Evolutionary conservation across 2,113 vertebrate genomes (phyloP).

Genomic region (Hippocampus abdominalis): DNA sequence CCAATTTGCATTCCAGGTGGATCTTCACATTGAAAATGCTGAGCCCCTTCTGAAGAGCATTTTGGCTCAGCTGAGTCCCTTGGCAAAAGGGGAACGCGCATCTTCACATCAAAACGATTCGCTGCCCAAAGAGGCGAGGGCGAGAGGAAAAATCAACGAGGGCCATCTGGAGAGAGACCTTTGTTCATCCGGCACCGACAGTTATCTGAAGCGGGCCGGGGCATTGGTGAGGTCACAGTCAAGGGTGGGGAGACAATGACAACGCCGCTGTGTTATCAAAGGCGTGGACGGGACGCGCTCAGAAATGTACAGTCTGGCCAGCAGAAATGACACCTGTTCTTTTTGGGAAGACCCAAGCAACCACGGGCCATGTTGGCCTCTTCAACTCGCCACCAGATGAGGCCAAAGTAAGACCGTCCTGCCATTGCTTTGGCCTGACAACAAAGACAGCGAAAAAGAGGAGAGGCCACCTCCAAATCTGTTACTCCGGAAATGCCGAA

Average conservation of each 20-base stretch:
- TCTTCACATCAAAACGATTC: constrained; percentile 9
- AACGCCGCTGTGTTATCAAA: background rate
- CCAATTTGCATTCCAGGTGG: constrained; percentile 47
- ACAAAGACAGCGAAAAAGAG: too few relatives aligned
- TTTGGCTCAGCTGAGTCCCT: constrained; percentile 37
- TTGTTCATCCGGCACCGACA: constrained; percentile 68
- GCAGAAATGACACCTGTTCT: constrained; percentile 1
- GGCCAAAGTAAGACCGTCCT: too few relatives aligned
- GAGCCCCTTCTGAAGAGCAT: constrained; percentile 61
- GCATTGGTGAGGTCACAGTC: constrained; percentile 71
- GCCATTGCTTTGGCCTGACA: too few relatives aligned
- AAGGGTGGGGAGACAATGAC: background rate
- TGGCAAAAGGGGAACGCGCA: constrained; percentile 14
- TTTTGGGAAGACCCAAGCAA: background rate
- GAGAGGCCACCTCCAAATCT: too few relatives aligned
- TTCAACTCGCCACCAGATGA: too few relatives aligned
- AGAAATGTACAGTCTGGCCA: background rate
- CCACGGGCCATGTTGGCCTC: background rate
- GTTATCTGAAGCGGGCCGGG: constrained; percentile 69
- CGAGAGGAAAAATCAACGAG: constrained; percentile 25
- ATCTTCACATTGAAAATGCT: constrained; percentile 61
- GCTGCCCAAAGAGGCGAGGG: constrained; percentile 9
- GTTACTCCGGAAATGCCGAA: too few relatives aligned
- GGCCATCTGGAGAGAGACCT: constrained; percentile 37
- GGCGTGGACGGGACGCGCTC: background rate